Conservation (phyloP, 2,797 vertebrate species). For the Lophotriccus pileatus region DNA sequence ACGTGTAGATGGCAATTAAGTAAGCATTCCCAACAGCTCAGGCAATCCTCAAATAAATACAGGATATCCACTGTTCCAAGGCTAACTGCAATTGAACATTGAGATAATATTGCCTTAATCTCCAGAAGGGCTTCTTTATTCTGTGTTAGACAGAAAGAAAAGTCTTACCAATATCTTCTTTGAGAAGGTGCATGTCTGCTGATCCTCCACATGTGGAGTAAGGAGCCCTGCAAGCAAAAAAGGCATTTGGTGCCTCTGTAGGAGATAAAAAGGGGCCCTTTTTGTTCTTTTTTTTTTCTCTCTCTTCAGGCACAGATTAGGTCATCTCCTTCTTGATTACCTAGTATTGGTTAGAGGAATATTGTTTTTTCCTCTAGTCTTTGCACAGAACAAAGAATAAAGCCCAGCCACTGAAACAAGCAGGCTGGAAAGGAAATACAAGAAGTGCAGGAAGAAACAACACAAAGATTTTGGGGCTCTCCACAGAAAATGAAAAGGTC, state of each 20-base stretch:
- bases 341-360: background rate
- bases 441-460: background rate
- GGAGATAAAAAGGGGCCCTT: background rate
- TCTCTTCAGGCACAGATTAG: background rate
- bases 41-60: background rate
- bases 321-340: background rate
- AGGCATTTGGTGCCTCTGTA: slow-evolving; percentile 65
- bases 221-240: slow-evolving; percentile 62
- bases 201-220: slow-evolving; percentile 48
- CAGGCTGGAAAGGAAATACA: slow-evolving; percentile 1
- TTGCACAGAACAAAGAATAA: background rate
- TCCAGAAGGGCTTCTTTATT: background rate
- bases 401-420: slow-evolving; percentile 3
- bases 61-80: background rate
- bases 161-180: slow-evolving; percentile 59
- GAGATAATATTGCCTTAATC: background rate
- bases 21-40: background rate
- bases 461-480: background rate
- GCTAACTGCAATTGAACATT: background rate
- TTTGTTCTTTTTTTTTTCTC: background rate
- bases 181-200: slow-evolving; percentile 57
- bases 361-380: background rate
- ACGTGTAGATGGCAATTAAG: background rate
- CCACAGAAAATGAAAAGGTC: background rate
- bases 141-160: slow-evolving; percentile 49